Evolutionary conservation across 2,113 vertebrate species (phyloP), one percentile per base, ranked within the genome.

Genomic region (Pampusana beccarii): DNA sequence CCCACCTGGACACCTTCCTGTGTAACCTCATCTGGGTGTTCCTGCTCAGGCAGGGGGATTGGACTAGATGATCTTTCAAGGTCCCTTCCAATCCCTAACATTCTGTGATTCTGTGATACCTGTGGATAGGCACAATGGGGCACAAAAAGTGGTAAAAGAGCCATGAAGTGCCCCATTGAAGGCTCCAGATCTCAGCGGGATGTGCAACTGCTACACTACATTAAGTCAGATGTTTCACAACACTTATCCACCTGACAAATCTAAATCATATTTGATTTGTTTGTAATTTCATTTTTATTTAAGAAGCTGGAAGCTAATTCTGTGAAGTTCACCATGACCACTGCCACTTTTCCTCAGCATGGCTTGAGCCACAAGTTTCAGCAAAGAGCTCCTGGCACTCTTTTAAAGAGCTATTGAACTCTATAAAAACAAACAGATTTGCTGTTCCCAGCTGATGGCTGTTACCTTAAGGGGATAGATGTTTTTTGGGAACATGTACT

Each of bases 161-260:
- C 42, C 42, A 17, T 44, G 16, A 44, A 44, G 16, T 44, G 42
- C 42, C 42, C 16, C 42, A 44, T 16, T 44, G 42, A 44, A 44
- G 42, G 42, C 42, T 44, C 16, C 42, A 44, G 42, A 44, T 44
- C 42, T 44, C 42, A 44, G 16, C 7, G 16, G 42, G 42, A 44
- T 44, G 42, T 44, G 42, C 42, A 44, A 44, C 42, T 44, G 42
- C 42, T 16, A 8, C 42, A 17, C 42, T 44, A 44, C 16, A 16
- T 44, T 21, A 50, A 62, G 17, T 29, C 54, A 60, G 16, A 29
- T 0, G 0, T 57, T 77, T 84, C 38, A 40, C 1, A 2, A 16
- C 42, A 44, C 23, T 23, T 20, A 20, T 25, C 51, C 33, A 65
- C 16, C 56, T 57, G 21, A 36, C 11, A 82, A 72, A 51, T 40